Conservation (phyloP, 2,113 vertebrate species). For the Lepisosteus oculatus region DNA sequence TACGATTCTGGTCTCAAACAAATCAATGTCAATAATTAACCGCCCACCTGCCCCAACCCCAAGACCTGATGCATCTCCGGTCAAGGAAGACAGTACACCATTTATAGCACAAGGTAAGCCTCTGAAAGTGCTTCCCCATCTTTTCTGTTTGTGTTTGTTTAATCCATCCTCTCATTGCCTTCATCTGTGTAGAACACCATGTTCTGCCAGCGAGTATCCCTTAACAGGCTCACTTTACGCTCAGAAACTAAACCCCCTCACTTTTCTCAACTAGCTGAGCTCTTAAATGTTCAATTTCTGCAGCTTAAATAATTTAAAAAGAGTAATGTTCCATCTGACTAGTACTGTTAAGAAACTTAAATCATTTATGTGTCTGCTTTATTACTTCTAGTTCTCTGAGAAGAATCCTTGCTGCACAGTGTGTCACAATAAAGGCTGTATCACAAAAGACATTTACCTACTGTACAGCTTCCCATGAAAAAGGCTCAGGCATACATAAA, state of each 20-base stretch:
- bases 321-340: constrained; percentile 53
- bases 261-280: constrained; percentile 25
- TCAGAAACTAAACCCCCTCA: constrained; percentile 28
- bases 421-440: too few species aligned
- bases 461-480: too few species aligned
- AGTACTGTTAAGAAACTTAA: constrained; percentile 43
- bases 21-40: constrained; percentile 39
- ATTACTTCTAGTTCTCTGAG: too few species aligned
- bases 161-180: too few species aligned
- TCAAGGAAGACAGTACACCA: constrained; percentile 43
- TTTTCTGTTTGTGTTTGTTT: neutral
- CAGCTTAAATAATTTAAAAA: constrained; percentile 58
- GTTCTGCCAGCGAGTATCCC: neutral
- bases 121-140: neutral
- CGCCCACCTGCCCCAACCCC: constrained; percentile 72
- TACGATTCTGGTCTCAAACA: constrained; percentile 46
- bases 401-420: too few species aligned
- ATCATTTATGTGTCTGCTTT: neutral
- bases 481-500: too few species aligned
- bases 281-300: constrained; percentile 62
- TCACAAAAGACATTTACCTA: too few species aligned
- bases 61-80: constrained; percentile 42
- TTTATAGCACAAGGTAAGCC: constrained; percentile 64
- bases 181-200: neutral
- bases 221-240: neutral